Conservation (phyloP, 2,888 invertebrate species). For the Branchipolynoe longqiensis region DNA sequence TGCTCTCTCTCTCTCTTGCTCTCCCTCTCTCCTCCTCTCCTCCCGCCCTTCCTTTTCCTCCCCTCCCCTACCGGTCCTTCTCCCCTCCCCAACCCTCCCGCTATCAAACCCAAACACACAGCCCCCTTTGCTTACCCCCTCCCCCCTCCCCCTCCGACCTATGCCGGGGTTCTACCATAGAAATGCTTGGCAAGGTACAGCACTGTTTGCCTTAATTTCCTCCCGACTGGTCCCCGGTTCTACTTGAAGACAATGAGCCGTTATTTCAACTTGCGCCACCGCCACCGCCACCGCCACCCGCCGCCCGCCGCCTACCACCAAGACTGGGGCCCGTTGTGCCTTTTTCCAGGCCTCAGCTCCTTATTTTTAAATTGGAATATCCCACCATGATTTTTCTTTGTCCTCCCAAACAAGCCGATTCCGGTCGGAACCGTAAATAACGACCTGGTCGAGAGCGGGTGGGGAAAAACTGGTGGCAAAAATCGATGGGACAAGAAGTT, state of each 20-base stretch:
- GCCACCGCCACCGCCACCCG: background rate
- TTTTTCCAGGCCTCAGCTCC: background rate
- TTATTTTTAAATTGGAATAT: slow-evolving; percentile 29
- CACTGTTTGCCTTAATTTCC: slow-evolving; percentile 29
- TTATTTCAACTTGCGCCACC: slow-evolving; percentile 25
- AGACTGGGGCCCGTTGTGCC: background rate
- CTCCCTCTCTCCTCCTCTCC: too few species aligned
- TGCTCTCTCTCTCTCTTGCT: too few species aligned
- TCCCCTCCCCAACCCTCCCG: too few species aligned
- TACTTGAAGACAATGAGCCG: slow-evolving; percentile 21
- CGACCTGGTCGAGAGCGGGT: too few species aligned
- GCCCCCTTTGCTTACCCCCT: background rate
- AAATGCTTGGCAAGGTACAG: background rate
- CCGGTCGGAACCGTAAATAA: too few species aligned
- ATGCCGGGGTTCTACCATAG: too few species aligned
- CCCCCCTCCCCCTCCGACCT: background rate
- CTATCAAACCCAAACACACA: too few species aligned
- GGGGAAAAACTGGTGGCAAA: too few species aligned
- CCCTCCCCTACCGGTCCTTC: background rate
- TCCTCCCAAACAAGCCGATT: background rate
- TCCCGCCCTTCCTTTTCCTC: background rate
- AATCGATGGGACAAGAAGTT: too few species aligned
- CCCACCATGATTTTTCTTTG: slow-evolving; percentile 31
- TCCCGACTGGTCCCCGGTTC: background rate
- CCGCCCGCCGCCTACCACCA: too few species aligned